phyloP scores from a whole-genome alignment of 2,113 vertebrate genomes.

The Chelonoidis abingdonii region DNA sequence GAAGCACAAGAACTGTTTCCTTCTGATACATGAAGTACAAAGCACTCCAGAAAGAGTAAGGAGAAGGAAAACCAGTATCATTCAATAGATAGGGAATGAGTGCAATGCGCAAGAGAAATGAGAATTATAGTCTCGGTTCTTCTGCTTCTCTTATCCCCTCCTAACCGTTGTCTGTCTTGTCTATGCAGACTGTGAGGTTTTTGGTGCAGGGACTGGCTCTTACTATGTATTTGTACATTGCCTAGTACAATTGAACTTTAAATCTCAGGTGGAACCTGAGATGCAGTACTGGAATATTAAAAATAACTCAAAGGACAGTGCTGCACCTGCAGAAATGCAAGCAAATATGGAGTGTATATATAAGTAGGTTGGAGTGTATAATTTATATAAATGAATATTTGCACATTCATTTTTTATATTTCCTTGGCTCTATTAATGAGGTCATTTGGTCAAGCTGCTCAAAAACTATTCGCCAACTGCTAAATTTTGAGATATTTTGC shows the following conservation, averaged over 20 bases:
- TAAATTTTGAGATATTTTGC: neutral
- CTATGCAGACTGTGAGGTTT: neutral
- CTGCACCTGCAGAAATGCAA: too few species aligned
- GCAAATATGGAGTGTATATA: too few species aligned
- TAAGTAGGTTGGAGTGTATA: too few species aligned
- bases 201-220: neutral
- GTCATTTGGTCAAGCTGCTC: neutral
- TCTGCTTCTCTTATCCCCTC: neutral
- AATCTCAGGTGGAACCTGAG: neutral
- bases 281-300: neutral
- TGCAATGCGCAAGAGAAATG: neutral
- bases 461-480: neutral
- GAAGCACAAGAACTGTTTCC: neutral
- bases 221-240: neutral
- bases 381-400: neutral
- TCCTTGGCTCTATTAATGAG: neutral
- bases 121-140: neutral
- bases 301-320: too few species aligned
- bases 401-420: neutral
- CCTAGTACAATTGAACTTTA: neutral
- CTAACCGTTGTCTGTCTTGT: neutral
- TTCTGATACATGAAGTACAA: neutral
- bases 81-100: neutral
- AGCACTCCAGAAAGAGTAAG: neutral
- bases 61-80: neutral